Conservation (phyloP, 2,888 invertebrate genomes). For the Volucella bombylans region DNA sequence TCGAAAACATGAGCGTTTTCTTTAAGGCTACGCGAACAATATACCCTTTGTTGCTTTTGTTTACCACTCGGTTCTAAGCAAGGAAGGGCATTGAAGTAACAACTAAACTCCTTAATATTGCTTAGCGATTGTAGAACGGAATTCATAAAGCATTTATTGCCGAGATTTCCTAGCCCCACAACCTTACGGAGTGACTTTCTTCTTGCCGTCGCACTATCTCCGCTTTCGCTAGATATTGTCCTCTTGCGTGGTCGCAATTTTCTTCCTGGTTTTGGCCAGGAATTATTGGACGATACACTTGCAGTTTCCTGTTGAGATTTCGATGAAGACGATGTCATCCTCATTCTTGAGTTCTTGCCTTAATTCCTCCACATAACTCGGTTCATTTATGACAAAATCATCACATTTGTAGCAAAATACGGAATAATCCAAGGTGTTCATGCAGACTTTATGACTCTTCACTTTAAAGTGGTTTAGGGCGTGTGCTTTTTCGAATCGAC, state of each 20-base stretch:
- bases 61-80: slow-evolving; percentile 84
- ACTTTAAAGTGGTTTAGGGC: slow-evolving; percentile 88
- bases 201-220: slow-evolving; percentile 53
- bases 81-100: slow-evolving; percentile 90
- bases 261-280: slow-evolving; percentile 74
- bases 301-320: slow-evolving; percentile 76
- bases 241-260: slow-evolving; percentile 77
- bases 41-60: slow-evolving; percentile 82
- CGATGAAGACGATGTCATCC: slow-evolving; percentile 78
- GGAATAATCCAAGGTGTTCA: slow-evolving; percentile 89
- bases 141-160: slow-evolving; percentile 94
- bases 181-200: slow-evolving; percentile 77
- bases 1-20: slow-evolving; percentile 85
- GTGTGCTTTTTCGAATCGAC: slow-evolving; percentile 90
- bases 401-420: slow-evolving; percentile 92
- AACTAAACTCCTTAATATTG: slow-evolving; percentile 92
- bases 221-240: slow-evolving; percentile 77
- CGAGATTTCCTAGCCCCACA: slow-evolving; percentile 90
- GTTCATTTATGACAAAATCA: slow-evolving; percentile 90
- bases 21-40: slow-evolving; percentile 85
- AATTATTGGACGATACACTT: slow-evolving; percentile 77
- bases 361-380: slow-evolving; percentile 85
- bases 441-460: slow-evolving; percentile 87
- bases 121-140: slow-evolving; percentile 92
- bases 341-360: slow-evolving; percentile 83